A percentile compares a stretch with the other conserved stretches of the same genome.
phyloP scores from a whole-genome alignment of 2,888 invertebrate species.

The Drosophila sordidula region DNA sequence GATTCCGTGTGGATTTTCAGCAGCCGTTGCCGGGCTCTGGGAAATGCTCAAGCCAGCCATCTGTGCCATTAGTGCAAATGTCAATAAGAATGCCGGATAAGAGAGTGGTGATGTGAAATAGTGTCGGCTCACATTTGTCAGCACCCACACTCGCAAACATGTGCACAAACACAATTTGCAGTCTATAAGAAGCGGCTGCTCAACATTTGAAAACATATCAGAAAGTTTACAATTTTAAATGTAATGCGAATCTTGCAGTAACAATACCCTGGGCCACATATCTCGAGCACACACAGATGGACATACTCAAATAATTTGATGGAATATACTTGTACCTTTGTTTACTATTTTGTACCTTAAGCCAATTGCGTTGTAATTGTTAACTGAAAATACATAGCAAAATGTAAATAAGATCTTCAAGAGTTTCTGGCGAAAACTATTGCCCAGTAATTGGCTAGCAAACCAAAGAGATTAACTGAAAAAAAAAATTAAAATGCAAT shows the following conservation, averaged over 20 bases:
- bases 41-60: constrained; percentile 15
- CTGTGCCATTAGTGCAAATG: constrained; percentile 58
- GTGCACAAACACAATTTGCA: not conserved
- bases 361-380: constrained; percentile 30
- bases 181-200: not conserved
- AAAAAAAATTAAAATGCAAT: not conserved
- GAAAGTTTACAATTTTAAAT: constrained; percentile 41
- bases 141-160: not conserved
- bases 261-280: constrained; percentile 23
- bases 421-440: constrained; percentile 6
- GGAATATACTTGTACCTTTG: constrained; percentile 40
- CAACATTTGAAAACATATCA: constrained; percentile 59
- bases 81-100: constrained; percentile 48
- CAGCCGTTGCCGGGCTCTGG: not conserved
- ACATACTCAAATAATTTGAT: constrained; percentile 11
- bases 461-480: constrained; percentile 35
- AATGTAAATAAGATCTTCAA: constrained; percentile 39
- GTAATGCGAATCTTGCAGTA: constrained; percentile 16
- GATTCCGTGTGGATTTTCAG: constrained; percentile 9
- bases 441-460: constrained; percentile 27
- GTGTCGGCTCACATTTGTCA: constrained; percentile 26
- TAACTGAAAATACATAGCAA: constrained; percentile 6
- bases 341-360: constrained; percentile 42
- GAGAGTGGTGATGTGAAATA: constrained; percentile 28
- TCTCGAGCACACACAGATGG: constrained; percentile 12